These are phyloP conservation scores for Columba janthina DNA, from an alignment of 2,113 vertebrate genomes.

Conservation along the genomic window DNA sequence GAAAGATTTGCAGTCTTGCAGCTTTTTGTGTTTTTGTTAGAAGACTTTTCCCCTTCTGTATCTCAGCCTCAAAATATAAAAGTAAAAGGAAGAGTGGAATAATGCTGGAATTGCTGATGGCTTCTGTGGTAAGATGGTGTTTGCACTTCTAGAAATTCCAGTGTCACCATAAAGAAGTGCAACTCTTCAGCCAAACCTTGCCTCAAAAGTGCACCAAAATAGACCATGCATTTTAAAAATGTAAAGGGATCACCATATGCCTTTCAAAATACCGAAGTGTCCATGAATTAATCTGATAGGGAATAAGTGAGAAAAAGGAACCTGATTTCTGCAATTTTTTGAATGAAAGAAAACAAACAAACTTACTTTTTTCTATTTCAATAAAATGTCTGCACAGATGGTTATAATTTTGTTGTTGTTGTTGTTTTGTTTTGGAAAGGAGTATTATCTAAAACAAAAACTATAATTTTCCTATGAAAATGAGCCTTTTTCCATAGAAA, in stretches of 20 bases:
- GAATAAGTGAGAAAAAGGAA: neutral
- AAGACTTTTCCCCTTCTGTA: neutral
- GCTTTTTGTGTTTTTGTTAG: neutral
- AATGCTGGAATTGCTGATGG: neutral
- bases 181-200: neutral
- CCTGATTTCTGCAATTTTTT: neutral
- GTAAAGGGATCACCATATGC: neutral
- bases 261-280: neutral
- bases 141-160: conserved; percentile 10
- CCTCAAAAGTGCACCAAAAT: neutral
- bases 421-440: neutral
- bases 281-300: neutral
- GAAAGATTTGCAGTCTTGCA: neutral
- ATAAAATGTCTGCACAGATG: neutral
- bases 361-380: neutral
- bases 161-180: neutral
- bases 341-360: neutral
- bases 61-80: neutral
- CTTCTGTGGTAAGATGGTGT: neutral
- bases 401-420: neutral
- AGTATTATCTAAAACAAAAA: neutral
- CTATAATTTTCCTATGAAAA: neutral
- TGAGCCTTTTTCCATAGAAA: neutral
- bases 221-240: neutral
- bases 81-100: neutral